These are phyloP conservation scores for Leptinotarsa texana DNA, from an alignment of 1,140 invertebrate species.

Conservation along the genomic window DNA sequence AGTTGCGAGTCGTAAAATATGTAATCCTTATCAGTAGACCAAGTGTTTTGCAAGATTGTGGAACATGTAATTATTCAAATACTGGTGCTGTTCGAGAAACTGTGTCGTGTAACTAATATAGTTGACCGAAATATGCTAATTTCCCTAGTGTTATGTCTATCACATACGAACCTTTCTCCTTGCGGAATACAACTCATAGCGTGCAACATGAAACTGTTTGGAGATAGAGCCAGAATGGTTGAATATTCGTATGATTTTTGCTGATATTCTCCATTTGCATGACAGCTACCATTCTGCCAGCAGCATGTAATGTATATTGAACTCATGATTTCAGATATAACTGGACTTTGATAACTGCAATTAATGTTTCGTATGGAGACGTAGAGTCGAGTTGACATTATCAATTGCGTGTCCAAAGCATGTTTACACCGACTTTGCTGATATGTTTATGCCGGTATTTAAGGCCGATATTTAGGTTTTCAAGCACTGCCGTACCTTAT, in stretches of 20 bases:
- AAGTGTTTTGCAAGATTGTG: slow-evolving; percentile 9
- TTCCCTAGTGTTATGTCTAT: background rate
- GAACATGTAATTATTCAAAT: slow-evolving; percentile 12
- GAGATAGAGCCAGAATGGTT: background rate
- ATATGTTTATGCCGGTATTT: slow-evolving; percentile 12
- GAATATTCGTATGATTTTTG: slow-evolving; percentile 8
- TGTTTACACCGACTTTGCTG: slow-evolving; percentile 20
- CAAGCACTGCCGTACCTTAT: background rate
- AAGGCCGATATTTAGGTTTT: background rate
- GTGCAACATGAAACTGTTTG: slow-evolving; percentile 8
- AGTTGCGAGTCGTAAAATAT: slow-evolving; percentile 1
- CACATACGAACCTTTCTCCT: slow-evolving; percentile 1
- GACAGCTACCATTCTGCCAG: slow-evolving; percentile 15
- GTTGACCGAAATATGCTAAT: slow-evolving; percentile 19
- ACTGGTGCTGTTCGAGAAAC: background rate
- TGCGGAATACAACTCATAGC: background rate
- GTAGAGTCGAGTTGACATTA: slow-evolving; percentile 12
- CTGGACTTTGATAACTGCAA: slow-evolving; percentile 4
- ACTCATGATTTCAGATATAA: slow-evolving; percentile 10
- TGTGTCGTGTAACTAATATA: slow-evolving; percentile 17
- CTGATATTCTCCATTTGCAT: slow-evolving; percentile 12
- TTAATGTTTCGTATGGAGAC: slow-evolving; percentile 10
- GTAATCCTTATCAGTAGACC: slow-evolving; percentile 7
- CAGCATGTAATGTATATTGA: background rate
- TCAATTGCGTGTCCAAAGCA: slow-evolving; percentile 15